A percentile compares a stretch with the other conserved stretches of the same genome.
Evolutionary conservation across 2,888 invertebrate genomes (phyloP).

Genomic region (Pyrgus malvae): DNA sequence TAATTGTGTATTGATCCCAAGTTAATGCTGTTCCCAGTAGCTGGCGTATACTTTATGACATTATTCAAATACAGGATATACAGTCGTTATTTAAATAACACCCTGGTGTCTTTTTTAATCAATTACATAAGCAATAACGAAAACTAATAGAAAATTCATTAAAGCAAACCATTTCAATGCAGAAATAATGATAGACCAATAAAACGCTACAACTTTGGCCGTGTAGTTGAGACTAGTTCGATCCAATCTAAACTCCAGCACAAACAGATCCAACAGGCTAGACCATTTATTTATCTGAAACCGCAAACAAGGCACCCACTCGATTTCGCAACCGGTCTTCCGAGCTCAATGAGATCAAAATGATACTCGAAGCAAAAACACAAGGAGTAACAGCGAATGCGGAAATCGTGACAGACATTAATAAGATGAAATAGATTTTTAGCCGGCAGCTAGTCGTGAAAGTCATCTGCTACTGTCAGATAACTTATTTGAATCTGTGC

Average conservation of each 20-base stretch:
- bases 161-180: slow-evolving; percentile 12
- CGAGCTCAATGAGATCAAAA: slow-evolving; percentile 22
- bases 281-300: slow-evolving; percentile 23
- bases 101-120: too few species aligned
- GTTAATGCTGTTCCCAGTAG: neutral
- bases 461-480: slow-evolving; percentile 38
- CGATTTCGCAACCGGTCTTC: slow-evolving; percentile 26
- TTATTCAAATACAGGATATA: too few species aligned
- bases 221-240: slow-evolving; percentile 17
- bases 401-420: slow-evolving; percentile 32
- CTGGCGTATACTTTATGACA: too few species aligned
- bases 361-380: slow-evolving; percentile 27
- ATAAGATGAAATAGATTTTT: slow-evolving; percentile 32
- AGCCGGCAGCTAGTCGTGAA: slow-evolving; percentile 35
- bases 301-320: slow-evolving; percentile 22
- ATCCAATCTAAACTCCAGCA: slow-evolving; percentile 24
- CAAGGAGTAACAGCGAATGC: slow-evolving; percentile 22
- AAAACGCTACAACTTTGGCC: slow-evolving; percentile 8
- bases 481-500: slow-evolving; percentile 40
- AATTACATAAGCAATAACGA: neutral
- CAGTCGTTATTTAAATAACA: too few species aligned
- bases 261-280: slow-evolving; percentile 20
- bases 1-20: slow-evolving; percentile 37
- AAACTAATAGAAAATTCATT: neutral
- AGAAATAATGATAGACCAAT: slow-evolving; percentile 10